These are phyloP conservation scores for Polyommatus icarus DNA, from an alignment of 2,888 invertebrate species.

Conservation along the genomic window DNA sequence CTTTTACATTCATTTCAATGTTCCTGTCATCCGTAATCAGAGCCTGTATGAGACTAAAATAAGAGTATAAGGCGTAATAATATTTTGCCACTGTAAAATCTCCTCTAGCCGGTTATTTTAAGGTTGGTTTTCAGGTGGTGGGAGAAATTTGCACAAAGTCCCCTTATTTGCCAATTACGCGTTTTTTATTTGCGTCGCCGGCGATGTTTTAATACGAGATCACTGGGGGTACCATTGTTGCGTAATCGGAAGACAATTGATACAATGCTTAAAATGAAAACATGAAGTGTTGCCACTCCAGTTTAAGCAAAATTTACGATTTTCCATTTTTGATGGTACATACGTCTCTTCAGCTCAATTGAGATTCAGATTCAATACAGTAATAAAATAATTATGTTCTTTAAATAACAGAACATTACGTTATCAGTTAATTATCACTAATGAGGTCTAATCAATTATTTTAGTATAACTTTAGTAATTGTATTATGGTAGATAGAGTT, in stretches of 20 bases:
- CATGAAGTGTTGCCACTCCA: conserved; percentile 4
- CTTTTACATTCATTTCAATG: conserved; percentile 33
- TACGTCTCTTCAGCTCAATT: too few species aligned
- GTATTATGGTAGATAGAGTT: too few species aligned
- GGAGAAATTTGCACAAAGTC: conserved; percentile 37
- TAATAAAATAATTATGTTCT: too few species aligned
- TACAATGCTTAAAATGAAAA: not conserved
- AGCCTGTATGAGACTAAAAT: conserved; percentile 43
- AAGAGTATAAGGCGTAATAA: conserved; percentile 43
- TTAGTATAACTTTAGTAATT: too few species aligned
- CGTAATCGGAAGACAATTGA: conserved; percentile 26
- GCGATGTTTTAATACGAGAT: conserved; percentile 47
- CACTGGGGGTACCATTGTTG: conserved; percentile 37
- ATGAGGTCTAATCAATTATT: too few species aligned
- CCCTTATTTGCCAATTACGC: conserved; percentile 66
- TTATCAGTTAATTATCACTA: too few species aligned
- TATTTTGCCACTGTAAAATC: not conserved
- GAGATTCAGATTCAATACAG: too few species aligned
- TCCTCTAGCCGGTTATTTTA: not conserved
- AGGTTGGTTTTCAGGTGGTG: not conserved
- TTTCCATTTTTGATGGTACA: too few species aligned
- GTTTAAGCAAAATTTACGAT: not conserved
- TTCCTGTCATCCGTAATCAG: conserved; percentile 43
- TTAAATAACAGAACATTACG: too few species aligned
- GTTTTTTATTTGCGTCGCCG: conserved; percentile 53